Percentiles rank a stretch among this genome's conserved stretches.
phyloP scores from a whole-genome alignment of 2,888 invertebrate species.

The Caenorhabditis plicata region DNA sequence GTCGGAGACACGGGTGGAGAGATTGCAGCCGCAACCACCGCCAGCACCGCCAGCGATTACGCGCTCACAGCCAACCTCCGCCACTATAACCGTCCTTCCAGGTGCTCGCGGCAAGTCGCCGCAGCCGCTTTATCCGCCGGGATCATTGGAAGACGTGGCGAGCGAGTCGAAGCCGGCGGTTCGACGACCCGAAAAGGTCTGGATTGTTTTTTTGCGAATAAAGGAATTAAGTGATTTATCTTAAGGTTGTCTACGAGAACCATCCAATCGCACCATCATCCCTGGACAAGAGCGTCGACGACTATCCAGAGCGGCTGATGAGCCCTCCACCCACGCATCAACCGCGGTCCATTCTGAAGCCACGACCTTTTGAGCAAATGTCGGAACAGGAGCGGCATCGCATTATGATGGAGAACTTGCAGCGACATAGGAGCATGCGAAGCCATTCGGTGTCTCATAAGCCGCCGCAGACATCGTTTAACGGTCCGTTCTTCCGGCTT shows the following conservation, averaged over 20 bases:
- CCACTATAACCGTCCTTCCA: constrained; percentile 42
- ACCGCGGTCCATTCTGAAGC: constrained; percentile 46
- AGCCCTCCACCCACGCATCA: constrained; percentile 50
- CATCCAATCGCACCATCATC: constrained; percentile 22
- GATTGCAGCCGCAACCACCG: constrained; percentile 25
- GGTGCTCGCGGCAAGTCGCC: too few relatives aligned
- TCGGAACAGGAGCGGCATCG: constrained; percentile 49
- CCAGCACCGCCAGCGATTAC: neutral
- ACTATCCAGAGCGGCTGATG: constrained; percentile 58
- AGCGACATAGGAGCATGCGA: constrained; percentile 45
- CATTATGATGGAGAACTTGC: constrained; percentile 61
- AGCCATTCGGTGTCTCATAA: constrained; percentile 30
- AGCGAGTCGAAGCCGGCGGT: constrained; percentile 37
- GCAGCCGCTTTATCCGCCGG: constrained; percentile 40
- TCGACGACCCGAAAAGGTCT: constrained; percentile 28
- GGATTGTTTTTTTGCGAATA: neutral
- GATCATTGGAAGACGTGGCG: constrained; percentile 38
- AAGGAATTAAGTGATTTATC: neutral
- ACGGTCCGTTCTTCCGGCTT: constrained; percentile 64
- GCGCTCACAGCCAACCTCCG: constrained; percentile 9
- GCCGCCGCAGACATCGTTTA: constrained; percentile 49
- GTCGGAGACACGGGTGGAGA: constrained; percentile 1
- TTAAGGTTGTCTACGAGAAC: constrained; percentile 38
- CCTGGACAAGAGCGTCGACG: constrained; percentile 27
- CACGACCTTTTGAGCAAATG: constrained; percentile 47